phyloP scores from a whole-genome alignment of 2,888 invertebrate genomes.

The Pterobdella sp. region DNA sequence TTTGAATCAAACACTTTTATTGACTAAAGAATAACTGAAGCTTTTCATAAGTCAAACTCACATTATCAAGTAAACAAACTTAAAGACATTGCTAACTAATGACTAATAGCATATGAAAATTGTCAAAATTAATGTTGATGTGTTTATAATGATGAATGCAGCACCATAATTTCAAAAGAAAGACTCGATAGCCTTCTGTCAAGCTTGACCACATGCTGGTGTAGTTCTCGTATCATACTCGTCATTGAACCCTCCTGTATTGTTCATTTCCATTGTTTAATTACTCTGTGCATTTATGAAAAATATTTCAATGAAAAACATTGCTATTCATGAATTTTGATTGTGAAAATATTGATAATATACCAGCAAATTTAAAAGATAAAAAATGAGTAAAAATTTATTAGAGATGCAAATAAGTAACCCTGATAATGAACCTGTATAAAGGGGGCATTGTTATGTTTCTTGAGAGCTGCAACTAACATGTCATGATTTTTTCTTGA shows the following conservation, averaged over 20 bases:
- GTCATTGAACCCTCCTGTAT: conserved; percentile 11
- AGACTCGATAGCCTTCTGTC: neutral
- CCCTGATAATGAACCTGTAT: neutral
- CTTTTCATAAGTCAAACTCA: no score
- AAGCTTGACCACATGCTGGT: conserved; percentile 7
- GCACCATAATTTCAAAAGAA: conserved; percentile 22
- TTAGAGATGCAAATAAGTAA: no score
- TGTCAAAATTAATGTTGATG: no score
- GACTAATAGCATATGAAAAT: no score
- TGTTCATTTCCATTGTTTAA: neutral
- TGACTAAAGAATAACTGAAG: no score
- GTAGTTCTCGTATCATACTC: conserved; percentile 1
- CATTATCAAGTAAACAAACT: no score
- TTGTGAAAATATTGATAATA: no score
- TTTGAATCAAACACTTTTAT: neutral
- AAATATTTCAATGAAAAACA: neutral
- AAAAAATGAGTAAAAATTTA: no score
- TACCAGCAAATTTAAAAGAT: no score
- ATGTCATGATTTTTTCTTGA: conserved; percentile 11
- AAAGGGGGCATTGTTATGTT: neutral
- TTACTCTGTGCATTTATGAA: neutral
- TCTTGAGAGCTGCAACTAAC: neutral
- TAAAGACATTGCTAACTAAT: no score
- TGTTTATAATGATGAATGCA: no score
- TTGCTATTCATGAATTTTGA: neutral